These are phyloP conservation scores for Prunella himalayana DNA, from an alignment of 2,113 vertebrate species.

Conservation along the genomic window DNA sequence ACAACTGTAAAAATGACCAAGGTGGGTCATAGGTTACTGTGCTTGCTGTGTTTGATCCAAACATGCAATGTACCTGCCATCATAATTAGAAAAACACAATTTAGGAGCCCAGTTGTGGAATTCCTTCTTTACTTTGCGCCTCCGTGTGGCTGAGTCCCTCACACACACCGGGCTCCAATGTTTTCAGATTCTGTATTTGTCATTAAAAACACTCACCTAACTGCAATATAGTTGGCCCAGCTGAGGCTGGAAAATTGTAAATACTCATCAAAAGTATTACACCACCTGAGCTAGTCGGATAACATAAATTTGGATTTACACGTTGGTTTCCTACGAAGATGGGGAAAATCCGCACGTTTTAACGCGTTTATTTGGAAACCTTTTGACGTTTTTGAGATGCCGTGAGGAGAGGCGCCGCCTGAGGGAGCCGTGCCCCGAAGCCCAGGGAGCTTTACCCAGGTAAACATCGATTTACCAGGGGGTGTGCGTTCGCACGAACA, in stretches of 20 bases:
- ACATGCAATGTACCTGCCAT: neutral
- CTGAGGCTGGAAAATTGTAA: neutral
- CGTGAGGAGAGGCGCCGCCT: neutral
- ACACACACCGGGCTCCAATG: neutral
- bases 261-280: neutral
- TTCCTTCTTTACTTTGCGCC: neutral
- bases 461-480: accelerated
- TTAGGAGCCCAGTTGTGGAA: neutral
- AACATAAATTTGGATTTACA: neutral
- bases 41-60: neutral
- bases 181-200: neutral
- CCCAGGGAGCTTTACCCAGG: accelerated
- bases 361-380: neutral
- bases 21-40: neutral
- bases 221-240: neutral
- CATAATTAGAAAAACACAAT: neutral
- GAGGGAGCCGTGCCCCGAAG: accelerated
- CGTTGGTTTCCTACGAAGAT: accelerated
- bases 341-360: neutral
- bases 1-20: neutral
- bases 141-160: neutral
- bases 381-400: accelerated
- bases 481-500: accelerated
- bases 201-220: neutral
- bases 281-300: neutral